Percentiles rank a stretch among this genome's conserved stretches.
Evolutionary conservation across 2,113 vertebrate genomes (phyloP).

Genomic region (Ascaphus truei): DNA sequence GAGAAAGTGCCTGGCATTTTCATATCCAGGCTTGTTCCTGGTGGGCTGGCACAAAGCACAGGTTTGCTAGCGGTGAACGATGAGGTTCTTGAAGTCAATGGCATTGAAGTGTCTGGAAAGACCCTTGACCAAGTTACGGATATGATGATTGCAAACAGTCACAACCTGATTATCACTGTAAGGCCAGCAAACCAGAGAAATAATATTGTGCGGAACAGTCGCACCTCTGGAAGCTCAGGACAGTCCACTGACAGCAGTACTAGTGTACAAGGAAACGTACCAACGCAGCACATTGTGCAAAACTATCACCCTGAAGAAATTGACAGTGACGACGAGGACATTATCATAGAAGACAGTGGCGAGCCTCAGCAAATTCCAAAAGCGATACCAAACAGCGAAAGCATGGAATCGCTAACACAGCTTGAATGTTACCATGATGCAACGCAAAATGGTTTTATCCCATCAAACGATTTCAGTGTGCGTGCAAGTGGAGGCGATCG

Average conservation of each 20-base stretch:
- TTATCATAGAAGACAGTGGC: constrained; percentile 77
- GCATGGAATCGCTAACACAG: constrained; percentile 69
- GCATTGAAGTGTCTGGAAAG: constrained; percentile 92
- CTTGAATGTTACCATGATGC: constrained; percentile 75
- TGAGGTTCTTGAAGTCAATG: constrained; percentile 94
- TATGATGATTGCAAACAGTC: constrained; percentile 99
- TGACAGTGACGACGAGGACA: constrained; percentile 88
- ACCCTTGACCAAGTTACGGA: constrained; percentile 96
- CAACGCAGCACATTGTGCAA: constrained; percentile 63
- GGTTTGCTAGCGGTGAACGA: constrained; percentile 93
- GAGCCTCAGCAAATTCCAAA: constrained; percentile 67
- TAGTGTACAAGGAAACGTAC: constrained; percentile 67
- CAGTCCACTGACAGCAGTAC: constrained; percentile 88
- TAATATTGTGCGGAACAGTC: constrained; percentile 81
- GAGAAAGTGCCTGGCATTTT: constrained; percentile 94
- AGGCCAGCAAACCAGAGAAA: constrained; percentile 96
- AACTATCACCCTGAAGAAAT: constrained; percentile 75
- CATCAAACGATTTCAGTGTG: constrained; percentile 54
- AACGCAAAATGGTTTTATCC: constrained; percentile 74
- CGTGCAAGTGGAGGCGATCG: constrained; percentile 44
- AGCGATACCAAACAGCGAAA: constrained; percentile 51
- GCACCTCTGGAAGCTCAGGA: constrained; percentile 86
- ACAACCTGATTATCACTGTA: constrained; percentile 95
- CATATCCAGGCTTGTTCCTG: constrained; percentile 86
- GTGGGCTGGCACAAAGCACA: constrained; percentile 91